Base-by-base conservation (phyloP, 2,113 vertebrate species). In the Cynocephalus volans region DNA sequence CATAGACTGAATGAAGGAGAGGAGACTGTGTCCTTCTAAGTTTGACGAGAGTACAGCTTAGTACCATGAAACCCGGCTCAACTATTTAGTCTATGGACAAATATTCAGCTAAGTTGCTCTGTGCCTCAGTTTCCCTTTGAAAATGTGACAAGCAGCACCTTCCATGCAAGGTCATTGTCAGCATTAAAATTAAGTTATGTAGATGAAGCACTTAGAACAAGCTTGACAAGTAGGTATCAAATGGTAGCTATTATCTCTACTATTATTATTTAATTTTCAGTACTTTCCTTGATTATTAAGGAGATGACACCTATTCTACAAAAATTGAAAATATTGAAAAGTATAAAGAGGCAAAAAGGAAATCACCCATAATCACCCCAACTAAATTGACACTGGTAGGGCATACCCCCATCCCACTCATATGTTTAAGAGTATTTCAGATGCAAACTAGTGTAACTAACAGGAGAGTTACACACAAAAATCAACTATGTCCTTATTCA, bases 351-450 rank as follows among this genome's bases (percentile, higher is more conserved):
- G 24, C 24, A 75, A 26, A 92, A 58, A 94, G 48, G 17, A 88
- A 81, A 28, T 50, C 24, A 41, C 17, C 1, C 1, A 15, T 56
- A 67, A 62, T 69, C 45, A 62, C 18, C 52, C 33, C 7, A 93
- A 36, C 48, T 1, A 24, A 54, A 75, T 18, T 69, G 65, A 54
- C 50, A n/a, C 80, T 93, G 84, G 41, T 41, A 41, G 41, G 15
- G 2, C 36, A 52, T 45, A 45, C 10, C 13, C 18, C 10, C 62
- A 28, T 1, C 36, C 28, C 0, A 60, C 9, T n/a, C 18, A 2
- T 3, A 48, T 80, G 33, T 64, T 76, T 88, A 80, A 75, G 75
- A 90, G 33, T 48, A 85, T 88, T 95, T 92, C 33, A 94, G 31
- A 72, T 52, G 65, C n/a, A 73, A 90, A 77, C 28, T 60, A 31